Evolutionary conservation across 1,140 invertebrate genomes (phyloP), one percentile per base, ranked within the genome.

Genomic region (Xylocopa sonorina): DNA sequence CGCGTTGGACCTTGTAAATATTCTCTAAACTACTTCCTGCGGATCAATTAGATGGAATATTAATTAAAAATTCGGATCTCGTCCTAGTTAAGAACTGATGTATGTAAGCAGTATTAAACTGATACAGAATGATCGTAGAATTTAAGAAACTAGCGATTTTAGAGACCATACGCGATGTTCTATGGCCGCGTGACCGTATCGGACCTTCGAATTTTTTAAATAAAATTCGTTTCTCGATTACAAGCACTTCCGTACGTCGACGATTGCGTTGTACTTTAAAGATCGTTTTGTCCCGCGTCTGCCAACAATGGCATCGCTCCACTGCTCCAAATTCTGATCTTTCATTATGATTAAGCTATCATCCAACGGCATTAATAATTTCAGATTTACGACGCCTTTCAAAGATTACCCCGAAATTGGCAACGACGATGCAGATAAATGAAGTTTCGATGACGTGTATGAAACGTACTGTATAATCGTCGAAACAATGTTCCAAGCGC

Each of bases 221-320:
- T 18, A 32, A 58, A 1, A 9, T 32, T 46, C 2, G 43, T 46
- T 46, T 10, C 12, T 16, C 16, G 14, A 21, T 46, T 46, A 46
- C 12, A 24, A n/a, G 4, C 9, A 29, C 9, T 34, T 21, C 21
- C n/a, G n/a, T n/a, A 41, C 9, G n/a, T 18, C 14, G 9, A 43
- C 24, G 3, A 16, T 38, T 43, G 7, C 3, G 18, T n/a, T n/a
- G 9, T 14, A 50, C 34, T 24, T 27, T 51, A 43, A 48, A 48
- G 18, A 66, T 32, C 41, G 14, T 32, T 32, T 32, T 0, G 27
- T 3, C 43, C 21, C 18, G n/a, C 34, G 64, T 32, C 48, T 53
- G 48, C 48, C 29, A 68, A 32, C 64, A 68, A 48, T 68, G 64
- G 64, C 64, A 68, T 51, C 64, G 46, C 51, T 68, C 64, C 64